Conservation (phyloP, 2,113 vertebrate species). For the Bombycilla garrulus region DNA sequence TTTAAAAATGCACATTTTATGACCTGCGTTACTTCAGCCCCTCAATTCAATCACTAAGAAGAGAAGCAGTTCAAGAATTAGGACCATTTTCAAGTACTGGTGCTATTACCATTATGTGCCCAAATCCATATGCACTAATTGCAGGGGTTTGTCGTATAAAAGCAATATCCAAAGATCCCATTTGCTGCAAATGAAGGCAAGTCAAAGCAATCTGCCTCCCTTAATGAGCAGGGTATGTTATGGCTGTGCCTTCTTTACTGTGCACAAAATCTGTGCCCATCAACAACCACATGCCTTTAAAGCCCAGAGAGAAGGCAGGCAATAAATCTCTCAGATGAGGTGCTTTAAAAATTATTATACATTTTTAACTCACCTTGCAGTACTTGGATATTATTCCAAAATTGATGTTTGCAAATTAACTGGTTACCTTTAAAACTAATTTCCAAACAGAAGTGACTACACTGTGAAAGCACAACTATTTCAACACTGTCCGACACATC, state of each 20-base stretch:
- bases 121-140: not conserved
- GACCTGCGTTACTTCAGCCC: not conserved
- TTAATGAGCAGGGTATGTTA: not conserved
- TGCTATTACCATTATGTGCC: not conserved
- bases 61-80: not conserved
- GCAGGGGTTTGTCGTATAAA: not conserved
- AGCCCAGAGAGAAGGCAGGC: not conserved
- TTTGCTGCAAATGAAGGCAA: not conserved
- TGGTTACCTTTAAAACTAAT: not conserved
- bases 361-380: not conserved
- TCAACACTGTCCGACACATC: not conserved
- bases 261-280: not conserved
- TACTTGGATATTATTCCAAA: not conserved
- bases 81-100: not conserved
- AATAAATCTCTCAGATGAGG: not conserved
- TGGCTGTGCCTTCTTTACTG: not conserved
- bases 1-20: not conserved
- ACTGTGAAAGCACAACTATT: not conserved
- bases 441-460: not conserved
- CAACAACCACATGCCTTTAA: not conserved
- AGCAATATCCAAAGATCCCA: not conserved
- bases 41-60: not conserved
- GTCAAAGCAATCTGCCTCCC: not conserved
- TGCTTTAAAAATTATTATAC: not conserved
- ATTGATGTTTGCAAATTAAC: not conserved